phyloP scores from a whole-genome alignment of 2,113 vertebrate genomes.

The Tamias sibiricus region DNA sequence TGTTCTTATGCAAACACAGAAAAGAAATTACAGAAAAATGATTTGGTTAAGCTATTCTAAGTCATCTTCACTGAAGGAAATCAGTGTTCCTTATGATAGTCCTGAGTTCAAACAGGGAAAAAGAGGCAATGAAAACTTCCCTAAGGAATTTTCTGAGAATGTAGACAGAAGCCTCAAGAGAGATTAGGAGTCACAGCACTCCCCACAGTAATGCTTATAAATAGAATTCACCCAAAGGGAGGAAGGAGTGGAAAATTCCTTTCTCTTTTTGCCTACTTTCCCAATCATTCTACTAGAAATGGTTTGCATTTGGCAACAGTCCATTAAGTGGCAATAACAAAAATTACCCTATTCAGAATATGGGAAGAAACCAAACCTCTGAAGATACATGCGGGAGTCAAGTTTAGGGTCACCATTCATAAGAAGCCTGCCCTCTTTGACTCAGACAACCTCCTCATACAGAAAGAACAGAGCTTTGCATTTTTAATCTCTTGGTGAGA shows the following conservation, averaged over 20 bases:
- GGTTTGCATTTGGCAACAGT: not conserved
- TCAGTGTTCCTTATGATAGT: not conserved
- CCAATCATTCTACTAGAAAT: not conserved
- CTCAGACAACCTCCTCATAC: not conserved
- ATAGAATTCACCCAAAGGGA: not conserved
- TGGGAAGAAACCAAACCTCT: not conserved
- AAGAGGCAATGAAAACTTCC: not conserved
- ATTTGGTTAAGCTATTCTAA: conserved; percentile 7
- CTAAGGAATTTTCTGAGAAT: not conserved
- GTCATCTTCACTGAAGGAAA: not conserved
- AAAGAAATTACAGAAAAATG: not conserved
- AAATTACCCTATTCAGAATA: not conserved
- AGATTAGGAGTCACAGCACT: not conserved
- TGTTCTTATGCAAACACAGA: not conserved
- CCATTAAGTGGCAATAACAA: not conserved
- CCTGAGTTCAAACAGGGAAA: not conserved
- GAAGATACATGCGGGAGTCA: not conserved
- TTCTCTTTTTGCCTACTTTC: not conserved
- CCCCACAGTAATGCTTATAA: not conserved
- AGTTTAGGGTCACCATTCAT: not conserved
- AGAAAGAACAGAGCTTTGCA: not conserved
- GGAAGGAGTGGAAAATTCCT: not conserved
- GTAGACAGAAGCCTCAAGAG: not conserved
- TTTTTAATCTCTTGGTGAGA: not conserved
- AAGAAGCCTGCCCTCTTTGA: not conserved